These are phyloP conservation scores for Nerophis lumbriciformis DNA, from an alignment of 2,113 vertebrate species.

Conservation along the genomic window DNA sequence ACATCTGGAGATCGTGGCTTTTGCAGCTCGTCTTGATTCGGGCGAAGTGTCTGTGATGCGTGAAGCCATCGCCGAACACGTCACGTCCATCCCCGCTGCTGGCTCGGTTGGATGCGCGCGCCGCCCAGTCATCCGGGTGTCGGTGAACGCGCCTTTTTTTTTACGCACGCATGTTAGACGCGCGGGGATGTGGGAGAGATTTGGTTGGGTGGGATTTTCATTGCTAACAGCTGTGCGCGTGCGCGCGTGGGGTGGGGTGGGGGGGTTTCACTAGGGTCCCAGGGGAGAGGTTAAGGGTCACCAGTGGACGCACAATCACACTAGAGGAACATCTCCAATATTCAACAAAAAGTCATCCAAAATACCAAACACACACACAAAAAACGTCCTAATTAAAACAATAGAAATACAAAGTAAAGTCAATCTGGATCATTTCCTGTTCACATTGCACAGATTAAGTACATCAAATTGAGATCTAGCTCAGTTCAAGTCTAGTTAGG, in stretches of 20 bases:
- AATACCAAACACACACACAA: no score
- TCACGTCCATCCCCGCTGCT: constrained; percentile 47
- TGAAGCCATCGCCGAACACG: constrained; percentile 53
- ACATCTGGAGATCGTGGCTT: constrained; percentile 57
- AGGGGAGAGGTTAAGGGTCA: constrained; percentile 17
- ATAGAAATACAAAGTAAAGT: no score
- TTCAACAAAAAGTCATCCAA: no score
- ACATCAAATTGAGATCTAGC: no score
- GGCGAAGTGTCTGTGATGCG: constrained; percentile 29
- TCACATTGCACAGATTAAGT: no score
- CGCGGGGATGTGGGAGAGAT: constrained; percentile 21
- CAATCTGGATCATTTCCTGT: no score
- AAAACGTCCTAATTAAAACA: no score
- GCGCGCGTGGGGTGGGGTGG: constrained; percentile 1
- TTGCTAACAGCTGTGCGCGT: constrained; percentile 52
- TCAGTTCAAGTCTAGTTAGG: no score
- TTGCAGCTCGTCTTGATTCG: constrained; percentile 18
- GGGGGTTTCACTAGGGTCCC: constrained; percentile 1
- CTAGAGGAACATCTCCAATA: no score
- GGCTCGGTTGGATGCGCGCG: constrained; percentile 21
- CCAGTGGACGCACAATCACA: background rate
- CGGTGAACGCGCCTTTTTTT: constrained; percentile 42
- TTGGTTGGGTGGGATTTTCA: constrained; percentile 46
- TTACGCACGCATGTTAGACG: constrained; percentile 53
- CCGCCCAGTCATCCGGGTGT: constrained; percentile 42